These are phyloP conservation scores for Eurosta solidaginis DNA, from an alignment of 1,140 invertebrate species.

Conservation along the genomic window DNA sequence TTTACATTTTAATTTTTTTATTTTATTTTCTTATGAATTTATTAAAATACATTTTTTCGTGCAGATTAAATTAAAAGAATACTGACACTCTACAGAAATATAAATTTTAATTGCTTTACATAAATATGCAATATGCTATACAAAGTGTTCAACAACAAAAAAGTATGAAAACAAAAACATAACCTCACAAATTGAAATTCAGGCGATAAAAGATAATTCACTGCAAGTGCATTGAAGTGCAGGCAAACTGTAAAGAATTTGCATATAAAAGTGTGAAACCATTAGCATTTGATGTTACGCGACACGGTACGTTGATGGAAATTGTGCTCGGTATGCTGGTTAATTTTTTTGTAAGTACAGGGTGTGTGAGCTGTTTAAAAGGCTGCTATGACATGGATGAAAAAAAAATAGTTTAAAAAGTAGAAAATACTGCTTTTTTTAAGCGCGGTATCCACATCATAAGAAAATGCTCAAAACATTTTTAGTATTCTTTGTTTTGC, in stretches of 20 bases:
- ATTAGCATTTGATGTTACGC: neutral
- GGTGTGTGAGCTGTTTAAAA: too few relatives aligned
- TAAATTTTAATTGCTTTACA: neutral
- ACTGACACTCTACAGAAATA: neutral
- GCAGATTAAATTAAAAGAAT: neutral
- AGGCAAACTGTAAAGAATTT: neutral
- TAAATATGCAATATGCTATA: neutral
- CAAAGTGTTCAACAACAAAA: neutral
- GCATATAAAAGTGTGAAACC: constrained; percentile 25
- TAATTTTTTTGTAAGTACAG: neutral
- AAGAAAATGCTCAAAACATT: too few relatives aligned
- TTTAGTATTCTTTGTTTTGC: constrained; percentile 2
- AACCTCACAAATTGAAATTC: neutral
- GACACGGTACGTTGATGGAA: neutral
- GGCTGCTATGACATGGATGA: too few relatives aligned
- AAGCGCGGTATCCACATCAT: too few relatives aligned
- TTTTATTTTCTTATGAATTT: neutral
- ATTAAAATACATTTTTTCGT: neutral
- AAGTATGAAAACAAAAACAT: neutral
- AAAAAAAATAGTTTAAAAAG: too few relatives aligned
- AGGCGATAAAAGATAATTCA: neutral
- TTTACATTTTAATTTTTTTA: neutral
- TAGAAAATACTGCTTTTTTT: too few relatives aligned
- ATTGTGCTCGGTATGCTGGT: neutral
- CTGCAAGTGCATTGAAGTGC: neutral